These are phyloP conservation scores for Neolamprologus devosi DNA, from an alignment of 2,113 vertebrate species.

Conservation along the genomic window DNA sequence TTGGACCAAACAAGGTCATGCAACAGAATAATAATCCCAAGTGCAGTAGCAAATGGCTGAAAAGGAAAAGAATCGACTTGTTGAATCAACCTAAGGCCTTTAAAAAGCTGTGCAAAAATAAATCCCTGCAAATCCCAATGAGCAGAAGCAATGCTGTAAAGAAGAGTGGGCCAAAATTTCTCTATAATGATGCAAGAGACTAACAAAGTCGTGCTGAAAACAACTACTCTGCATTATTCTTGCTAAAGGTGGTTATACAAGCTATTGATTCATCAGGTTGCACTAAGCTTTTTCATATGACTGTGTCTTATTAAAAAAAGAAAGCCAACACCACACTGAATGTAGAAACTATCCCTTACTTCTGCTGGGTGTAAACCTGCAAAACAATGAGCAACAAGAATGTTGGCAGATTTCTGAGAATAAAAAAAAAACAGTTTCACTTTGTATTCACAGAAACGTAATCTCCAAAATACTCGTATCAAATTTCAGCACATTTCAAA, in stretches of 20 bases:
- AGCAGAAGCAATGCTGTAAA: background rate
- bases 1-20: background rate
- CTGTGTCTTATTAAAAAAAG: fast-evolving
- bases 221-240: background rate
- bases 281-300: background rate
- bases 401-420: background rate
- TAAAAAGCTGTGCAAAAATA: background rate
- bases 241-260: background rate
- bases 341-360: background rate
- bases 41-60: background rate
- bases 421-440: background rate
- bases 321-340: background rate
- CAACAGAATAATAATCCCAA: background rate
- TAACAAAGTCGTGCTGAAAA: background rate
- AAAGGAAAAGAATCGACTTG: background rate
- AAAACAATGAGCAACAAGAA: background rate
- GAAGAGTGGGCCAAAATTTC: background rate
- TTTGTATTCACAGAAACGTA: background rate
- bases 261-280: background rate
- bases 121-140: background rate
- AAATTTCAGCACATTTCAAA: background rate
- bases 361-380: background rate
- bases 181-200: background rate
- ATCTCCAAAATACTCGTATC: background rate
- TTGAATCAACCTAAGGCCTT: background rate